Percentiles rank a stretch among this genome's conserved stretches.
phyloP scores from a whole-genome alignment of 2,888 invertebrate species.

The Andrena camellia region DNA sequence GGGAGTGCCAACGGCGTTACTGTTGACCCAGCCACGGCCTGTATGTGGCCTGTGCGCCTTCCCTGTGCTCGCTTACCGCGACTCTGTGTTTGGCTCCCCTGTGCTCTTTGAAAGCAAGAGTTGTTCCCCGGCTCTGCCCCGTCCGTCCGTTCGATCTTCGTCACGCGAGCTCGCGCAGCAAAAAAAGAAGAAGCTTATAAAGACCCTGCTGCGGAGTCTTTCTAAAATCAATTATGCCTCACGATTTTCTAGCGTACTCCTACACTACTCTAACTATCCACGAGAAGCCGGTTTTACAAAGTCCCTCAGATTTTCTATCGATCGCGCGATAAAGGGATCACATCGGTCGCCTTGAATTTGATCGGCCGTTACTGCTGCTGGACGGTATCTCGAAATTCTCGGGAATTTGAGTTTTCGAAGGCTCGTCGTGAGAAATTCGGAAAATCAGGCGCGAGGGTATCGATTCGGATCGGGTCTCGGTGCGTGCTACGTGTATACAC shows the following conservation, averaged over 20 bases:
- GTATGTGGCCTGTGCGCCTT: constrained; percentile 67
- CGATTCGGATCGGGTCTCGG: constrained; percentile 34
- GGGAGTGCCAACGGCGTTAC: constrained; percentile 84
- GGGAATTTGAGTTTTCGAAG: no score
- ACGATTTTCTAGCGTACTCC: not conserved
- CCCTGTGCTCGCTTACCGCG: constrained; percentile 67
- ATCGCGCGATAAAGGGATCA: no score
- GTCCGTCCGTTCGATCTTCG: constrained; percentile 46
- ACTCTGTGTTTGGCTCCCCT: constrained; percentile 63
- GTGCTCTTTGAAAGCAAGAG: constrained; percentile 79
- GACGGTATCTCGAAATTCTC: no score
- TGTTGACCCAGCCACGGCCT: constrained; percentile 81
- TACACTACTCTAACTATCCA: no score
- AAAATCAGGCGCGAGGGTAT: not conserved
- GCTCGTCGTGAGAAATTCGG: not conserved
- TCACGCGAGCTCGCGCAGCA: constrained; percentile 38
- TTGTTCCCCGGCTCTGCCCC: constrained; percentile 59
- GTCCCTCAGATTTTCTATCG: no score
- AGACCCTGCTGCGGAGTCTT: no score
- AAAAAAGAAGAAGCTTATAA: not conserved
- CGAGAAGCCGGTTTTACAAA: no score
- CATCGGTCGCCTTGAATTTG: no score
- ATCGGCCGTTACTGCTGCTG: no score
- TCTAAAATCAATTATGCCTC: not conserved
- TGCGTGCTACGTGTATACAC: constrained; percentile 29